A percentile compares a stretch with the other conserved stretches of the same genome.
phyloP scores from a whole-genome alignment of 2,113 vertebrate genomes.

The Oceanites oceanicus region DNA sequence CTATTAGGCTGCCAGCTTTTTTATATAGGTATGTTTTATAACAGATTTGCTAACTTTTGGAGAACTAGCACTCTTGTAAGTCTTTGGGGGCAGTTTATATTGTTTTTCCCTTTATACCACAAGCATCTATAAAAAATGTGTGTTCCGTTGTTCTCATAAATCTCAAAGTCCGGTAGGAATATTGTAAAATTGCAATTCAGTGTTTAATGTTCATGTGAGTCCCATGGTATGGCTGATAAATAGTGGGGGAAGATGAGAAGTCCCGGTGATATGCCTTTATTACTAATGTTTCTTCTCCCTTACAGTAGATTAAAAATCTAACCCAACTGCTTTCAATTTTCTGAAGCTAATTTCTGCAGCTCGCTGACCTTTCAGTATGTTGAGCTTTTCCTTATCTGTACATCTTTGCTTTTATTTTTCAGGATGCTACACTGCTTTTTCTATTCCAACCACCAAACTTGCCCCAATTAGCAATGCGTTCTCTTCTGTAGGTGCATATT shows the following conservation, averaged over 20 bases:
- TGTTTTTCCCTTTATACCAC: slow-evolving; percentile 20
- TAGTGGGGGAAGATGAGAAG: slow-evolving; percentile 16
- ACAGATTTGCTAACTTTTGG: slow-evolving; percentile 25
- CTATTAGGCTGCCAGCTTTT: background rate
- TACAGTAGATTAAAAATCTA: slow-evolving; percentile 33
- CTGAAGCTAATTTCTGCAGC: slow-evolving; percentile 23
- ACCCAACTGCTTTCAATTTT: slow-evolving; percentile 34
- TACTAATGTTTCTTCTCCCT: slow-evolving; percentile 16
- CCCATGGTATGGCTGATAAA: slow-evolving; percentile 44
- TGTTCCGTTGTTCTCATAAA: slow-evolving; percentile 56
- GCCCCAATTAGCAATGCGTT: slow-evolving; percentile 73
- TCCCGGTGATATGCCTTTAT: slow-evolving; percentile 15
- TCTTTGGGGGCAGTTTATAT: slow-evolving; percentile 48
- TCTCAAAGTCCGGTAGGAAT: slow-evolving; percentile 47
- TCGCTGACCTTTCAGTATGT: background rate
- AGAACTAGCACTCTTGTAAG: background rate
- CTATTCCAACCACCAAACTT: slow-evolving; percentile 65
- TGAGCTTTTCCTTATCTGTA: slow-evolving; percentile 31
- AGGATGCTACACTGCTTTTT: slow-evolving; percentile 74
- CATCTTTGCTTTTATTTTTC: slow-evolving; percentile 76
- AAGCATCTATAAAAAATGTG: slow-evolving; percentile 42
- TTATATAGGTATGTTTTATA: background rate
- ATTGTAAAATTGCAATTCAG: slow-evolving; percentile 65
- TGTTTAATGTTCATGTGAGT: slow-evolving; percentile 60
- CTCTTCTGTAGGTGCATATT: slow-evolving; percentile 64